phyloP scores from a whole-genome alignment of 2,113 vertebrate species.

The Cacatua alba region DNA sequence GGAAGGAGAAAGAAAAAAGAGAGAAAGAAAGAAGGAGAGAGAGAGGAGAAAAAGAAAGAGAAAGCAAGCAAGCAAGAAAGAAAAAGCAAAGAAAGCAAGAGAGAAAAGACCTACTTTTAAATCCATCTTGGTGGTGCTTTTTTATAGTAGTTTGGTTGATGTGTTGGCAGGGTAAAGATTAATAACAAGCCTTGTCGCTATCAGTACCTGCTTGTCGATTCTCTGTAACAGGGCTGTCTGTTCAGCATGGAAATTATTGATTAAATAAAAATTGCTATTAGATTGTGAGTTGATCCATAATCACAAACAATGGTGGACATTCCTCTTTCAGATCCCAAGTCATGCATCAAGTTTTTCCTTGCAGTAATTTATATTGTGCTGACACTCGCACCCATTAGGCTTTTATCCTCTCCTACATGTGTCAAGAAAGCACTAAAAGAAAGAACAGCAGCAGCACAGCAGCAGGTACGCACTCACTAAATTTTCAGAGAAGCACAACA shows the following conservation, averaged over 20 bases:
- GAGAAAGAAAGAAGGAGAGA: not conserved
- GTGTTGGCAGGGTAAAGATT: conserved; percentile 90
- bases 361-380: conserved; percentile 85
- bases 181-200: conserved; percentile 89
- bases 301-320: conserved; percentile 83
- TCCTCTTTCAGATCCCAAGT: conserved; percentile 78
- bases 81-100: not conserved
- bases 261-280: conserved; percentile 99
- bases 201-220: conserved; percentile 98
- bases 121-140: conserved; percentile 89
- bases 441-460: conserved; percentile 38
- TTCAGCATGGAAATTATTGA: conserved; percentile 99
- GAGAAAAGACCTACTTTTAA: conserved; percentile 67
- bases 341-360: conserved; percentile 86
- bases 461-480: not conserved
- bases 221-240: conserved; percentile 89
- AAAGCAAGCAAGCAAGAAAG: not conserved
- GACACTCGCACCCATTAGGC: conserved; percentile 76
- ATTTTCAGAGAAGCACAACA: conserved; percentile 1
- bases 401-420: conserved; percentile 72
- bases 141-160: conserved; percentile 90
- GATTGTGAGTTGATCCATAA: conserved; percentile 91
- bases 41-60: not conserved
- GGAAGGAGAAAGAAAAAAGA: not conserved
- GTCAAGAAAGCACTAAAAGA: conserved; percentile 61